Conservation (phyloP, 2,888 invertebrate species). For the Xanthia togata region DNA sequence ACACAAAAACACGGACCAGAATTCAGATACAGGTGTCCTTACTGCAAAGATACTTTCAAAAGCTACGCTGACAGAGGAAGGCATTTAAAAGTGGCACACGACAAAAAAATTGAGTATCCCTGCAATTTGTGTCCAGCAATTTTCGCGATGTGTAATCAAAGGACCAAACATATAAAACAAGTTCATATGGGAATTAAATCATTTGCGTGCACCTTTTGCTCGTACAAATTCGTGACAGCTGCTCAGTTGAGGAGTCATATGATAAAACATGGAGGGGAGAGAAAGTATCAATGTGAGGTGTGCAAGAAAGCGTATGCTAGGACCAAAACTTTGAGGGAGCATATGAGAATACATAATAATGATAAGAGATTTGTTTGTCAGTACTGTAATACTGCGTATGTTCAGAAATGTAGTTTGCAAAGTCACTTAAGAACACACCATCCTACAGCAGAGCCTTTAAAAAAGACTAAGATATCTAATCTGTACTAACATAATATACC, state of each 20-base stretch:
- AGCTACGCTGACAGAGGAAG: constrained; percentile 77
- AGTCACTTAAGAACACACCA: constrained; percentile 84
- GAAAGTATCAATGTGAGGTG: constrained; percentile 80
- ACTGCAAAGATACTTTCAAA: constrained; percentile 82
- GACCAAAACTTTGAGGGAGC: constrained; percentile 82
- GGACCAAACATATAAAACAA: constrained; percentile 82
- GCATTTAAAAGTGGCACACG: constrained; percentile 78
- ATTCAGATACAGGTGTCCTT: constrained; percentile 76
- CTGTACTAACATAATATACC: neutral
- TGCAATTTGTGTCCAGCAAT: constrained; percentile 83
- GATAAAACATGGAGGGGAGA: constrained; percentile 80
- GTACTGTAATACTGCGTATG: constrained; percentile 81
- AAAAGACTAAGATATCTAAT: constrained; percentile 56
- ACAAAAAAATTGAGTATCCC: constrained; percentile 80
- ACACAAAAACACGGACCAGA: constrained; percentile 74
- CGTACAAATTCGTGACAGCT: constrained; percentile 78
- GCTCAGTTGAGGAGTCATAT: constrained; percentile 80
- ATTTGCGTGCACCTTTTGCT: constrained; percentile 78
- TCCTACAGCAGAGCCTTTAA: constrained; percentile 73
- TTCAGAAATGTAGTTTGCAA: constrained; percentile 85
- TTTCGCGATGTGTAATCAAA: constrained; percentile 79
- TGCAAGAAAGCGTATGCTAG: constrained; percentile 85
- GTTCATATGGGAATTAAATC: constrained; percentile 81
- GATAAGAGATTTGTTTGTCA: constrained; percentile 86
- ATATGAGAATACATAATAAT: constrained; percentile 84